A percentile compares a stretch with the other conserved stretches of the same genome.
These are phyloP conservation scores for Elysia crispata DNA, from an alignment of 2,888 invertebrate genomes.

Conservation along the genomic window DNA sequence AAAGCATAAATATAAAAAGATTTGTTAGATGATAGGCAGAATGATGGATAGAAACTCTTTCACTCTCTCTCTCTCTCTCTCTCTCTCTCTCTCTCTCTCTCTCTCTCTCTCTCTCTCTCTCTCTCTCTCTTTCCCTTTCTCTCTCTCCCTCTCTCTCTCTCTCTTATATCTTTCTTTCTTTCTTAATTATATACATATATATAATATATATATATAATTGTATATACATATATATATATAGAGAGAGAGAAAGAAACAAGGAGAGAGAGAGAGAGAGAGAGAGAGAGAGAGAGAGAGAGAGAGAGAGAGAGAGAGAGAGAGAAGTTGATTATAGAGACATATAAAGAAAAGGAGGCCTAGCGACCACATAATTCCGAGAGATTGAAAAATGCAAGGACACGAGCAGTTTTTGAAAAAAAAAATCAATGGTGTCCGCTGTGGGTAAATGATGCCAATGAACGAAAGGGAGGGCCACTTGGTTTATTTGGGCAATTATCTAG, in stretches of 20 bases:
- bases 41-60: too few species aligned
- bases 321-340: background rate
- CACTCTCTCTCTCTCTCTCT: too few species aligned
- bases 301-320: background rate
- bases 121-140: too few species aligned
- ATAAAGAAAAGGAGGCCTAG: background rate
- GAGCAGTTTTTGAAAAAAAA: background rate
- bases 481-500: constrained; percentile 31
- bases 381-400: constrained; percentile 14
- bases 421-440: background rate
- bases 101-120: too few species aligned
- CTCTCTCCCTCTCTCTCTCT: background rate
- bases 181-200: background rate
- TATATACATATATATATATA: background rate
- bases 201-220: background rate
- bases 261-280: background rate
- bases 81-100: too few species aligned
- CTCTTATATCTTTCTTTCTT: background rate
- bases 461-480: constrained; percentile 11
- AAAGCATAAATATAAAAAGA: too few species aligned
- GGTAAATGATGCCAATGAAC: background rate
- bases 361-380: background rate
- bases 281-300: constrained; percentile 6
- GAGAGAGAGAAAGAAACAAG: background rate
- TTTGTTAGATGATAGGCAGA: too few species aligned